These are phyloP conservation scores for Hormiphora californensis DNA, from an alignment of 37 sponge, comb jelly and placozoan species.

Conservation along the genomic window DNA sequence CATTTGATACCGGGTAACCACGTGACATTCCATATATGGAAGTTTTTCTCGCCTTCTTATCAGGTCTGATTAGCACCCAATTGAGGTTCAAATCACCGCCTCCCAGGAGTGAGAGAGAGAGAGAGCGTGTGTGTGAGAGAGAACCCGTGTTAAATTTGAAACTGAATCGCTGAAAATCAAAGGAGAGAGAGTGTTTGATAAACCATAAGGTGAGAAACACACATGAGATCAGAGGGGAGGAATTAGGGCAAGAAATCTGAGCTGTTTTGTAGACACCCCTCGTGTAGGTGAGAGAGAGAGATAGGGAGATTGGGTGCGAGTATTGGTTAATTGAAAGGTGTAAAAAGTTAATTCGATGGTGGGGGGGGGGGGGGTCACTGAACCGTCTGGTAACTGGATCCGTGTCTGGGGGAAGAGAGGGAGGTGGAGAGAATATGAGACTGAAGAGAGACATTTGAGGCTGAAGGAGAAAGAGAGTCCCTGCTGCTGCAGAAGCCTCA, in stretches of 20 bases:
- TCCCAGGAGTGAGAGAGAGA: neutral
- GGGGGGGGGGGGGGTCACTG: slow-evolving; percentile 19
- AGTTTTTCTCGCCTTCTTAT: slow-evolving; percentile 21
- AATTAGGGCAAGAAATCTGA: no score
- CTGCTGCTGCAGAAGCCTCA: neutral
- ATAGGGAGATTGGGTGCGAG: neutral
- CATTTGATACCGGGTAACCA: no score
- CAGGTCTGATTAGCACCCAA: slow-evolving; percentile 12
- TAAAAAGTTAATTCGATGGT: slow-evolving; percentile 34
- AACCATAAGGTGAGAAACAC: no score
- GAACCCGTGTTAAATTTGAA: neutral
- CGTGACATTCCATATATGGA: neutral
- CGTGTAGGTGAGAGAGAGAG: no score
- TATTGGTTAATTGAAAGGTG: neutral
- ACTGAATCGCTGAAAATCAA: no score
- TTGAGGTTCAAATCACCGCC: neutral
- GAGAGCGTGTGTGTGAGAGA: neutral
- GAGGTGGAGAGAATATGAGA: neutral
- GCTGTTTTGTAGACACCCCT: no score
- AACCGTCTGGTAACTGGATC: neutral
- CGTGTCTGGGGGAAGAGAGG: neutral
- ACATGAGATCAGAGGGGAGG: no score
- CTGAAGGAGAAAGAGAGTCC: neutral
- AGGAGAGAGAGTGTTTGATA: no score
- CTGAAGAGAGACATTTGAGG: neutral